Base-by-base conservation (phyloP, 2,888 invertebrate genomes). In the Crematogaster levior region DNA sequence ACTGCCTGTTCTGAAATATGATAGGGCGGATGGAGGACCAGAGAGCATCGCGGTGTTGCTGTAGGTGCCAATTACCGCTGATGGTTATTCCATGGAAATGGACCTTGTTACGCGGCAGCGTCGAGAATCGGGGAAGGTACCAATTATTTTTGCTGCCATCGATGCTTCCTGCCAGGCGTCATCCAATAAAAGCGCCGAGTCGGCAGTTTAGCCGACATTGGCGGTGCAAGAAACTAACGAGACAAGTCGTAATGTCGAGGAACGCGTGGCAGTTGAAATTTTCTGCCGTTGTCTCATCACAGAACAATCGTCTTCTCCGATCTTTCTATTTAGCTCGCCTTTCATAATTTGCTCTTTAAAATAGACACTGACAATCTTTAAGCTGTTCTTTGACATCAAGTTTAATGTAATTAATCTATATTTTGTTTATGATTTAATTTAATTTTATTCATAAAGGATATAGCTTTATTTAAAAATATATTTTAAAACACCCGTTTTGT, bases 1-100 rank as follows among this genome's bases (percentile, higher is more conserved):
- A 58, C 80, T 56, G 83, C 81, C 65, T 87, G 90, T 91, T 91
- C 90, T 93, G 93, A 93, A 93, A 93, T 93, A 93, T 92, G 93
- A 93, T 92, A 92, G 90, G 90, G 85, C 74, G 87, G 85, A 86
- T 85, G 87, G 85, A 79, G 86, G 80, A 84, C 88, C 83, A 68
- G 84, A 87, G 86, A 86, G 87, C 90, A 91, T 90, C 90, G 74
- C 74, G 90, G 84, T 86, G 89, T 89, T 85, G 88, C 86, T 91
- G 91, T 91, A 93, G 92, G 93, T 94, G 94, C 94, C 94, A 94
- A 94, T 94, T 94, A 94, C 92, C 91, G 92, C 86, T 93, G 94
- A 94, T 94, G 93, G 93, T 93, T 94, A 93, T 94, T 93, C 93
- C 93, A 94, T 94, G 94, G 93, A 94, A 94, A 94, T 94, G 92